Conservation (phyloP, 2,797 vertebrate species). For the Garrulus glandarius region DNA sequence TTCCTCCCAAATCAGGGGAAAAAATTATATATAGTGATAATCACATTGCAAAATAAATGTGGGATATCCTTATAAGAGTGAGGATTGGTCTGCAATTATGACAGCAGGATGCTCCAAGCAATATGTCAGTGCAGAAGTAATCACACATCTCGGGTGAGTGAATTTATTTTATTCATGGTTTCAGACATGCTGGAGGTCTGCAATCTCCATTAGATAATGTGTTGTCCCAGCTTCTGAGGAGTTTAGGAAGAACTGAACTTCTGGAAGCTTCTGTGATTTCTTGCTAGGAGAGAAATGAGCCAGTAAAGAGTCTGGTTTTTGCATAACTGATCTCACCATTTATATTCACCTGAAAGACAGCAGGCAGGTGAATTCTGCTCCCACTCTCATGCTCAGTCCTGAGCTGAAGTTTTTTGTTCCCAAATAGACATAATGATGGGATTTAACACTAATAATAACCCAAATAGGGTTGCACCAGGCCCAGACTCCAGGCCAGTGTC, state of each 20-base stretch:
- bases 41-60: neutral
- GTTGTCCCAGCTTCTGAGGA: neutral
- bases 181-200: neutral
- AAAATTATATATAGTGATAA: neutral
- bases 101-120: neutral
- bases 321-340: neutral
- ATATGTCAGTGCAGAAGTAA: neutral
- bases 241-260: neutral
- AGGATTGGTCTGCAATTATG: neutral
- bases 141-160: neutral
- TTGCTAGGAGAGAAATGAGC: neutral
- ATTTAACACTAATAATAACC: neutral
- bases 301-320: neutral
- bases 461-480: neutral
- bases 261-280: neutral
- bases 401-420: neutral
- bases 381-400: neutral
- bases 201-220: neutral
- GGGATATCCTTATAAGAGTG: neutral
- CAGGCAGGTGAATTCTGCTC: neutral
- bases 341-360: neutral
- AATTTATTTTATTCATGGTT: neutral
- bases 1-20: neutral
- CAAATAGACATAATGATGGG: neutral
- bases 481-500: neutral